Evolutionary conservation across 2,113 vertebrate genomes (phyloP).

Genomic region (Nyctibius bracteatus): DNA sequence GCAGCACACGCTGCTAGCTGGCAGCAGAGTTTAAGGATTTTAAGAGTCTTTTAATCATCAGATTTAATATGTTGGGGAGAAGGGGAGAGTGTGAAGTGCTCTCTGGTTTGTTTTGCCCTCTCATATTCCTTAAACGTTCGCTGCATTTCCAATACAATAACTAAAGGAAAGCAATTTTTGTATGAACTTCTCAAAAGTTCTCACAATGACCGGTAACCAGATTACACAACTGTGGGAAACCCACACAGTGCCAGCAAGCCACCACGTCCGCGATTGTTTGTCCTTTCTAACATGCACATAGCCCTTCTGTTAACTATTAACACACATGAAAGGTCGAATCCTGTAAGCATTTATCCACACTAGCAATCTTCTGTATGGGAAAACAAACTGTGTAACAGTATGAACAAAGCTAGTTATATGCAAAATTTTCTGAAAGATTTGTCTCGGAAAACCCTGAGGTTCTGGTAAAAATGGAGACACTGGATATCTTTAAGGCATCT

Average conservation of each 20-base stretch:
- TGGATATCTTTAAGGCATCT: background rate
- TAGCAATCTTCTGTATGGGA: background rate
- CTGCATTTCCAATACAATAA: background rate
- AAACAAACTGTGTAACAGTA: background rate
- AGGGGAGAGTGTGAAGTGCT: background rate
- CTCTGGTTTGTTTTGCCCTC: background rate
- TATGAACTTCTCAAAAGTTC: background rate
- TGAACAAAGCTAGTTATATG: background rate
- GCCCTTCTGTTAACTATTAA: constrained; percentile 46
- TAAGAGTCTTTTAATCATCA: background rate
- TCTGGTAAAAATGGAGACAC: background rate
- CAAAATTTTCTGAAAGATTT: background rate
- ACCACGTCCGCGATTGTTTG: background rate
- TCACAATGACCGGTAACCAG: background rate
- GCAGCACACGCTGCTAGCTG: background rate
- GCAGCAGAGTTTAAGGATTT: background rate
- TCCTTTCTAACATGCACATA: background rate
- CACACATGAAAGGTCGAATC: background rate
- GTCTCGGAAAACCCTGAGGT: background rate
- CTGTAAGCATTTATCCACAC: background rate
- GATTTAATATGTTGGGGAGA: background rate
- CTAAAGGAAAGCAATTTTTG: background rate
- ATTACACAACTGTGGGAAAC: constrained; percentile 43
- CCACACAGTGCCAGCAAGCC: background rate
- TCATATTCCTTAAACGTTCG: background rate